A percentile compares a stretch with the other conserved stretches of the same genome.
phyloP scores from a whole-genome alignment of 92 coral and sea anemone genomes.

The Palythoa grandiflora region DNA sequence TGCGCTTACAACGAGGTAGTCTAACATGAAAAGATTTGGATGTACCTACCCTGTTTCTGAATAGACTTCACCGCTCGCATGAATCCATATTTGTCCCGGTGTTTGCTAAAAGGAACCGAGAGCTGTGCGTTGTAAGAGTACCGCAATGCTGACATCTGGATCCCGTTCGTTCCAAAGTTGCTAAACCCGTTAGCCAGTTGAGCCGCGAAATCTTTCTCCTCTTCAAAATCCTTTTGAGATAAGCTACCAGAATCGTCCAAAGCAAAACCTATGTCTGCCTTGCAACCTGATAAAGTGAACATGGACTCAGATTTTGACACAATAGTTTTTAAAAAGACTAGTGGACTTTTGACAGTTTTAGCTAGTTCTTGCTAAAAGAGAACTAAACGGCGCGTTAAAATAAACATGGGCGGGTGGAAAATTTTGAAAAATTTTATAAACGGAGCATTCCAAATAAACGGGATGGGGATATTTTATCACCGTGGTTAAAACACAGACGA shows the following conservation, averaged over 20 bases:
- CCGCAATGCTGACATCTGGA: conserved; percentile 83
- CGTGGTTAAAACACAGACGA: no score
- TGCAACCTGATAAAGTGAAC: conserved; percentile 68
- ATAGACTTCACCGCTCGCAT: conserved; percentile 35
- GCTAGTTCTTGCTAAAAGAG: no score
- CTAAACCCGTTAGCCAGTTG: conserved; percentile 70
- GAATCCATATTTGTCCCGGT: conserved; percentile 19
- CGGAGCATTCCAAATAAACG: no score
- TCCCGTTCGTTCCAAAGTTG: conserved; percentile 80
- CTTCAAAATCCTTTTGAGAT: conserved; percentile 48
- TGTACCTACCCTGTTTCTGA: not conserved
- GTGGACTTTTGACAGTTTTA: no score
- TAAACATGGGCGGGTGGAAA: no score
- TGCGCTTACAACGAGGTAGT: not conserved
- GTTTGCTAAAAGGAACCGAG: not conserved
- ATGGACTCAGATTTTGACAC: not conserved
- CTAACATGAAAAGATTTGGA: not conserved
- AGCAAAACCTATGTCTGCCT: conserved; percentile 79
- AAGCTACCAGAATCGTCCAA: conserved; percentile 93
- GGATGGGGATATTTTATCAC: no score
- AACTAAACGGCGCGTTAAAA: no score
- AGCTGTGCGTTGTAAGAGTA: conserved; percentile 59
- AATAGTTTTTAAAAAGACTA: no score
- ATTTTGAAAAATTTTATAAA: no score
- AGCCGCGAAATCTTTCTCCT: conserved; percentile 67